Conservation (phyloP, 2,797 vertebrate species). For the Dendrocincla fuliginosa region DNA sequence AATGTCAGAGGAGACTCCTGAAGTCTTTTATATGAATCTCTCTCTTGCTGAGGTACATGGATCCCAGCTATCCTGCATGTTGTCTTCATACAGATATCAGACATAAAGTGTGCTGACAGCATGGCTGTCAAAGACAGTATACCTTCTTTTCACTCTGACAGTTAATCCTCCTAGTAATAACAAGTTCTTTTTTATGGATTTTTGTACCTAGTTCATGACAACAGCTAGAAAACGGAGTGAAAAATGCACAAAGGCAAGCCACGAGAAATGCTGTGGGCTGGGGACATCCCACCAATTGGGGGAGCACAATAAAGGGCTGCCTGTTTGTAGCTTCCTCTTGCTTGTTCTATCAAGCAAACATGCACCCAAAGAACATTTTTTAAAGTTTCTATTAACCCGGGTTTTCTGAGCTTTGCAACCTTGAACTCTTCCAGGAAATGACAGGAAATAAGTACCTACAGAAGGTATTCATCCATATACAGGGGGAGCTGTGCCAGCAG, state of each 20-base stretch:
- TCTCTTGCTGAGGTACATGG: background rate
- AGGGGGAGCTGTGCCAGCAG: background rate
- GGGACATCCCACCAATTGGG: background rate
- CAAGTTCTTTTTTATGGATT: background rate
- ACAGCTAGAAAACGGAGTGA: background rate
- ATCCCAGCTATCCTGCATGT: background rate
- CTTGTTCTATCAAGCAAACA: background rate
- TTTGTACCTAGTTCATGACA: background rate
- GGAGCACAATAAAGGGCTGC: background rate
- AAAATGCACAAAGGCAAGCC: background rate
- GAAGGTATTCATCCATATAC: no score
- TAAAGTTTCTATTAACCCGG: background rate
- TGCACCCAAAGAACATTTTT: background rate
- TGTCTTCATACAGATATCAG: background rate
- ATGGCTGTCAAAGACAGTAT: background rate
- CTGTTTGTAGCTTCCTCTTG: background rate
- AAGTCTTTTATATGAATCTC: background rate
- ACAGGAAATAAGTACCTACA: background rate
- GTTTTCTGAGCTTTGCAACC: background rate
- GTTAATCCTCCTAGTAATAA: background rate
- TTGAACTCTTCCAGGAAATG: background rate
- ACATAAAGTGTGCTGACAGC: background rate
- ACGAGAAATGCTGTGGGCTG: background rate
- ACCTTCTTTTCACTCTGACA: background rate
- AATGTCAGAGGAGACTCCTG: background rate